phyloP scores from a whole-genome alignment of 1,140 invertebrate genomes.

The Chymomyza costata region DNA sequence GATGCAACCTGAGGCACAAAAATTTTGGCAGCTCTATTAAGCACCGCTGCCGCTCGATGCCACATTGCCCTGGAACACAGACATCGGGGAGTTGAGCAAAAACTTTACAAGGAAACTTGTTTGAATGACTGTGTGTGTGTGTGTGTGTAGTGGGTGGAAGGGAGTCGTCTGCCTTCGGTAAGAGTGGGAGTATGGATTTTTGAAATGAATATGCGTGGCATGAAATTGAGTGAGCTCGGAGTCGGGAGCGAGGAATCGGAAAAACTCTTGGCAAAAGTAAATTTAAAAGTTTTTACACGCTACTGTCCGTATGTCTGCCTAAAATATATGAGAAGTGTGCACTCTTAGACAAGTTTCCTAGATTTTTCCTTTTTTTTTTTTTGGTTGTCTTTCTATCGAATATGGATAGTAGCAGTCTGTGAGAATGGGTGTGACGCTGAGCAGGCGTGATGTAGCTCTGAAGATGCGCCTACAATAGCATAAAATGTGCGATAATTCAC shows the following conservation, averaged over 20 bases:
- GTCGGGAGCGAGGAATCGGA: conserved; percentile 21
- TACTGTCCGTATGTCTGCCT: conserved; percentile 33
- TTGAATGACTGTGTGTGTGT: conserved; percentile 64
- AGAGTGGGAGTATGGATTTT: neutral
- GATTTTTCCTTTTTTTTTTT: conserved; percentile 36
- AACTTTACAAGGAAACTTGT: conserved; percentile 58
- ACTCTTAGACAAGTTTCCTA: conserved; percentile 70
- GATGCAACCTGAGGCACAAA: conserved; percentile 51
- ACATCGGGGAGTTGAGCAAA: conserved; percentile 17
- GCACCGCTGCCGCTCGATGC: conserved; percentile 36
- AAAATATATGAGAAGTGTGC: conserved; percentile 60
- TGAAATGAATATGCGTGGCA: conserved; percentile 2
- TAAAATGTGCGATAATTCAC: conserved; percentile 71
- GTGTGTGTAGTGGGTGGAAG: no score
- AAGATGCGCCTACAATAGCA: conserved; percentile 35
- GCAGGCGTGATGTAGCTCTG: neutral
- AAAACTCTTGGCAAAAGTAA: conserved; percentile 72
- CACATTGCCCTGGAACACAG: conserved; percentile 13
- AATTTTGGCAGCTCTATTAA: conserved; percentile 71
- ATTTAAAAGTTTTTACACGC: conserved; percentile 69
- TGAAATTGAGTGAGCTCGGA: no score
- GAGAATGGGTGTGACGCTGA: no score
- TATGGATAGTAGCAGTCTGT: no score
- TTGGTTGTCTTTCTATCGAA: no score
- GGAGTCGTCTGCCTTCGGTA: no score